phyloP scores from a whole-genome alignment of 2,888 invertebrate species.

The Antheraea yamamai region DNA sequence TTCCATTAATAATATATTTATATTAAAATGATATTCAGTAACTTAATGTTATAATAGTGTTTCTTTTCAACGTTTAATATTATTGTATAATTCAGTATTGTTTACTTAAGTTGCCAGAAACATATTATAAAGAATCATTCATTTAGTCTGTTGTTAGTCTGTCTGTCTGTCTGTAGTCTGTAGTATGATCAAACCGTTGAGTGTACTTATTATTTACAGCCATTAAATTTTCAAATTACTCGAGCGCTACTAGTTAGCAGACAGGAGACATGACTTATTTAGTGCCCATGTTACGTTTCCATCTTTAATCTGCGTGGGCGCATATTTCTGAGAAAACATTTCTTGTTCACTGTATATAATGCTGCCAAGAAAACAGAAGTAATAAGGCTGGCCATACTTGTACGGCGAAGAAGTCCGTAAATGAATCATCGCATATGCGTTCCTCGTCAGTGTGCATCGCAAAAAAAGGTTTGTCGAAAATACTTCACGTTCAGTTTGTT shows the following conservation, averaged over 20 bases:
- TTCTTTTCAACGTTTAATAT: neutral
- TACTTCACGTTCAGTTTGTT: slow-evolving; percentile 69
- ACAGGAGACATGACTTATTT: slow-evolving; percentile 76
- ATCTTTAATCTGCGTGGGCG: slow-evolving; percentile 80
- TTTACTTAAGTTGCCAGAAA: neutral
- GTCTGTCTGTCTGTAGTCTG: no score
- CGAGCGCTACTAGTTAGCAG: slow-evolving; percentile 63
- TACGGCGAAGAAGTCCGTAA: slow-evolving; percentile 76
- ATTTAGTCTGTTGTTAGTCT: slow-evolving; percentile 23
- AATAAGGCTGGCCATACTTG: slow-evolving; percentile 78
- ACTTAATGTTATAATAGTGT: neutral
- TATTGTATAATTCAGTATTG: neutral
- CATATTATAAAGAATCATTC: neutral
- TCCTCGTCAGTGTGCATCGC: slow-evolving; percentile 67
- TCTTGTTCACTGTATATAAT: slow-evolving; percentile 76
- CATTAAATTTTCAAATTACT: slow-evolving; percentile 58
- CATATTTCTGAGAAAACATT: slow-evolving; percentile 80
- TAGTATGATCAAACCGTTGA: slow-evolving; percentile 33
- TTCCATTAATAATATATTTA: neutral
- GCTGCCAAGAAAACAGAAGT: slow-evolving; percentile 78
- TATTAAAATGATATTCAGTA: neutral
- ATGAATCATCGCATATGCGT: slow-evolving; percentile 81
- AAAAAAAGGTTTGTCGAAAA: slow-evolving; percentile 82
- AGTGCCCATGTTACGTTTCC: slow-evolving; percentile 77
- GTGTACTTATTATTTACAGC: slow-evolving; percentile 41